Evolutionary conservation across 2,888 invertebrate genomes (phyloP).

Genomic region (Bombylius discolor): DNA sequence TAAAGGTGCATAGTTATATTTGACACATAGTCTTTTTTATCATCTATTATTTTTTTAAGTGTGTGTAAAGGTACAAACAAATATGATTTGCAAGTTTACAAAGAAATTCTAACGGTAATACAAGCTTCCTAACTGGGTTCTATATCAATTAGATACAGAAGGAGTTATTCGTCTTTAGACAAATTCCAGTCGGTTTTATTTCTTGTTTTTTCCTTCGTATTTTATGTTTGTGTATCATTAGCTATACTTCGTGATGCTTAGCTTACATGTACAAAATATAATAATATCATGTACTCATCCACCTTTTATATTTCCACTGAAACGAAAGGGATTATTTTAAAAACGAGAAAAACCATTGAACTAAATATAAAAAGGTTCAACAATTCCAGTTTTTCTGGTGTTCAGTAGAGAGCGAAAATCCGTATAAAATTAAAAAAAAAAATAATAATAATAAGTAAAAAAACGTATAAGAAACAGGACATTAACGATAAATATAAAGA

Average conservation of each 20-base stretch:
- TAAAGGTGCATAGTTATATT: too few relatives aligned
- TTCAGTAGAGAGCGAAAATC: background rate
- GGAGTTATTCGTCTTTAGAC: background rate
- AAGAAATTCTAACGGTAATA: conserved; percentile 6
- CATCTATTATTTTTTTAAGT: too few relatives aligned
- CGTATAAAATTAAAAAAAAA: background rate
- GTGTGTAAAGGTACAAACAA: too few relatives aligned
- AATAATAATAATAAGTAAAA: background rate
- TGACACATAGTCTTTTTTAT: too few relatives aligned
- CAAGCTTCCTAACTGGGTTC: conserved; percentile 2
- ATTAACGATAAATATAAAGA: background rate
- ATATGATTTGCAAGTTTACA: background rate
- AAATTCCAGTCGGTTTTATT: background rate
- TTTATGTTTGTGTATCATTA: too few relatives aligned
- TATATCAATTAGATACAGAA: background rate
- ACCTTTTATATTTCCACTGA: too few relatives aligned
- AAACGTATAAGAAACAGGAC: background rate
- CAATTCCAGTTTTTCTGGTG: background rate
- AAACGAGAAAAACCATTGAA: too few relatives aligned
- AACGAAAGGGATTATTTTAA: too few relatives aligned
- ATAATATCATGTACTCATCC: too few relatives aligned
- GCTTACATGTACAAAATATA: too few relatives aligned
- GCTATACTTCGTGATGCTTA: too few relatives aligned
- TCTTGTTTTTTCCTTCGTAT: background rate
- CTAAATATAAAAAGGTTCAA: background rate